Evolutionary conservation across 2,888 invertebrate genomes (phyloP).

Genomic region (Diarsia mendica): DNA sequence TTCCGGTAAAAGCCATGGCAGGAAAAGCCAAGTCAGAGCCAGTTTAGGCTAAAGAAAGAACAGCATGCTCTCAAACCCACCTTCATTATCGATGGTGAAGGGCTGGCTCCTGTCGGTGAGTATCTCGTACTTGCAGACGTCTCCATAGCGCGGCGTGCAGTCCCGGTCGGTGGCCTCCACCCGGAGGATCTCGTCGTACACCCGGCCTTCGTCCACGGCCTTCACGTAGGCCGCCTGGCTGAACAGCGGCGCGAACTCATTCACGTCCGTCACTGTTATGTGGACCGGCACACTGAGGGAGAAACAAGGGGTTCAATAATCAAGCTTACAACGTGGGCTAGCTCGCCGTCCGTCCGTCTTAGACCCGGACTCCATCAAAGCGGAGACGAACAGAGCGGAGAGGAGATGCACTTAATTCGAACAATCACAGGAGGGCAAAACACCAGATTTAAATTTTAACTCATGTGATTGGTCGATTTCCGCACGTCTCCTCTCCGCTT

Average conservation of each 20-base stretch:
- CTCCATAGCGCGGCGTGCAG: constrained; percentile 98
- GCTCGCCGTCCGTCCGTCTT: too few relatives aligned
- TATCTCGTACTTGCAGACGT: constrained; percentile 99
- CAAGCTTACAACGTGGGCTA: too few relatives aligned
- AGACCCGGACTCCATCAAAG: too few relatives aligned
- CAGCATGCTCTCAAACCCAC: constrained; percentile 79
- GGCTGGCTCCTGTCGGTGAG: constrained; percentile 93
- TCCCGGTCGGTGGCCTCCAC: constrained; percentile 98
- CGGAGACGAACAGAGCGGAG: too few relatives aligned
- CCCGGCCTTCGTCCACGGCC: constrained; percentile 96
- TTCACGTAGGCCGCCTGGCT: constrained; percentile 97
- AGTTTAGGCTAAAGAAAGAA: not conserved
- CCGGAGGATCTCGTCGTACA: constrained; percentile 97
- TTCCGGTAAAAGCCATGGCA: too few relatives aligned
- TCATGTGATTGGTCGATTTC: too few relatives aligned
- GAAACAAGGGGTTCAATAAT: not conserved
- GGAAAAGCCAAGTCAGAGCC: too few relatives aligned
- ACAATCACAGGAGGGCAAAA: too few relatives aligned
- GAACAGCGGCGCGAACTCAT: constrained; percentile 98
- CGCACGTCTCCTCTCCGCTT: too few relatives aligned
- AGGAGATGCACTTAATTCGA: too few relatives aligned
- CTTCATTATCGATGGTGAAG: constrained; percentile 97
- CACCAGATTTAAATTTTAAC: too few relatives aligned
- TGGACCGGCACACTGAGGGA: constrained; percentile 95
- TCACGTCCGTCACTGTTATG: constrained; percentile 98